Evolutionary conservation across 2,113 vertebrate genomes (phyloP).

Genomic region (Brienomyrus brachyistius): DNA sequence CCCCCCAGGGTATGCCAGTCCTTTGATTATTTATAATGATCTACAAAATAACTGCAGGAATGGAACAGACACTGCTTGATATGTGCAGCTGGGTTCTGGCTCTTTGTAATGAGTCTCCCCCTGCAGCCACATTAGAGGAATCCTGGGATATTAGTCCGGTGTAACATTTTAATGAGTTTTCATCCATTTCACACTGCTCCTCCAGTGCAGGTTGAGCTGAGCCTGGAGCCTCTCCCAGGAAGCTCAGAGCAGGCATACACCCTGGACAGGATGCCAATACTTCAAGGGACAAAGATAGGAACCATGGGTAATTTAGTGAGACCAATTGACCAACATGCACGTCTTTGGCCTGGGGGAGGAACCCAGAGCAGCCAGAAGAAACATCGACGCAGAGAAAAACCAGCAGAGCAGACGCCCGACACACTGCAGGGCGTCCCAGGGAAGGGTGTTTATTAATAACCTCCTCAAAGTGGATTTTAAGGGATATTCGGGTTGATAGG

Average conservation of each 20-base stretch:
- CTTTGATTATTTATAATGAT: conserved; percentile 4
- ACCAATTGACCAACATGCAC: not conserved
- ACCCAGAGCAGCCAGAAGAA: not conserved
- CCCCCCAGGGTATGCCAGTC: conserved; percentile 50
- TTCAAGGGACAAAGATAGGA: not conserved
- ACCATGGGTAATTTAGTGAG: not conserved
- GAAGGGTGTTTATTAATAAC: not conserved
- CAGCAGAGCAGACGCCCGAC: not conserved
- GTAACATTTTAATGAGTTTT: not conserved
- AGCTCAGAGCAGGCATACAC: not conserved
- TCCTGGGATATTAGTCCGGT: not conserved
- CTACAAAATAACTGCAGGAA: not conserved
- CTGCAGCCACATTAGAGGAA: not conserved
- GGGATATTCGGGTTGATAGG: not conserved
- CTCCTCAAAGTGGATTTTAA: not conserved
- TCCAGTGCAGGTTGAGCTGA: not conserved
- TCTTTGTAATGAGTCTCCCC: not conserved
- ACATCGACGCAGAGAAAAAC: not conserved
- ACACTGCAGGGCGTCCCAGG: not conserved
- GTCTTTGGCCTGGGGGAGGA: not conserved
- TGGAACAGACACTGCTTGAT: not conserved
- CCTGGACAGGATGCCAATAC: not conserved
- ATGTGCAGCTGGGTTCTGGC: not conserved
- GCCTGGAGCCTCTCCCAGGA: not conserved
- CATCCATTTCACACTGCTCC: not conserved